Conservation (phyloP, 2,888 invertebrate species). For the Dusona sp. region DNA sequence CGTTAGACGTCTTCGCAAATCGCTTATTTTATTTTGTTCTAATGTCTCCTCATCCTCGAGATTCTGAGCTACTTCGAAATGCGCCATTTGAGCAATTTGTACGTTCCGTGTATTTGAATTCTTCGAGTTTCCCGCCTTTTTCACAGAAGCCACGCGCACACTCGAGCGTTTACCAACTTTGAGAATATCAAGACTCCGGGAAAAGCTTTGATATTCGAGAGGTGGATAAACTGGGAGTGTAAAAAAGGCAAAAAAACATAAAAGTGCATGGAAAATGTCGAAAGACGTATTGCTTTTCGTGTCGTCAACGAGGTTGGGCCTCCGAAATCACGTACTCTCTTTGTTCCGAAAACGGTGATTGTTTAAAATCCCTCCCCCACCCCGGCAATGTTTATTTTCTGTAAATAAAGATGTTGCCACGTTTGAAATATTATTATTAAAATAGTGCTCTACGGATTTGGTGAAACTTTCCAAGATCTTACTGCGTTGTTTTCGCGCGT, state of each 20-base stretch:
- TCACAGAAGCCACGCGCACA: not conserved
- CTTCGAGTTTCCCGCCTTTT: constrained; percentile 16
- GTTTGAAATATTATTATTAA: constrained; percentile 15
- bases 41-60: constrained; percentile 36
- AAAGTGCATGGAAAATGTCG: constrained; percentile 5
- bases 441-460: not conserved
- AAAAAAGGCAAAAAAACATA: not conserved
- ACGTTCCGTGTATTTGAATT: not conserved
- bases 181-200: not conserved
- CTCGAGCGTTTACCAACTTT: constrained; percentile 20
- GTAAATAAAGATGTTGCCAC: constrained; percentile 37
- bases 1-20: constrained; percentile 7
- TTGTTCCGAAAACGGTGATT: constrained; percentile 26
- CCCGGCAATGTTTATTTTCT: constrained; percentile 9
- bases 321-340: not conserved
- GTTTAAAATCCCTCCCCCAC: not conserved
- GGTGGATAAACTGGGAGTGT: constrained; percentile 16
- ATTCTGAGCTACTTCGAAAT: constrained; percentile 25
- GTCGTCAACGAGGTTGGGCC: constrained; percentile 22
- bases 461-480: constrained; percentile 24
- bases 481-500: constrained; percentile 22
- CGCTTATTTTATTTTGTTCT: not conserved
- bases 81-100: not conserved
- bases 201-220: constrained; percentile 6
- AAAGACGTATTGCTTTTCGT: constrained; percentile 7